Evolutionary conservation across 2,797 vertebrate genomes (phyloP), one percentile per base, ranked within the genome.

Genomic region (Peromyscus eremicus): DNA sequence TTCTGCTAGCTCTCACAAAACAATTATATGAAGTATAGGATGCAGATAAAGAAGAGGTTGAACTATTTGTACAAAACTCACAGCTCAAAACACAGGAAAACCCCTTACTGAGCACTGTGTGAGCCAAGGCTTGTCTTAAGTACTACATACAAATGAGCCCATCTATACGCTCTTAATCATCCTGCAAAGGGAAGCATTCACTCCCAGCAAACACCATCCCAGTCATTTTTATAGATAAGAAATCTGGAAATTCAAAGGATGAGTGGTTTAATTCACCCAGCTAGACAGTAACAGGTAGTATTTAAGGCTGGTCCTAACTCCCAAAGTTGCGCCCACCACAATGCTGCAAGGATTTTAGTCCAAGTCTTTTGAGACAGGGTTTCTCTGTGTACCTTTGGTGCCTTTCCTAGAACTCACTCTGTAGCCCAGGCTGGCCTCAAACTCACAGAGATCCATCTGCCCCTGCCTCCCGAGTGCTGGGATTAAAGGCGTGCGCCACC

Each of bases 111-210:
- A 60, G 37, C 55, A 25, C 29, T 89, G 4, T 52, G 7, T 37
- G n/a, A 73, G n/a, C 32, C 68, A 29, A 85, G 40, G 27, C 75
- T 60, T 43, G 4, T 52, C 68, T 37, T 93, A 91, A 95, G 52
- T 32, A 16, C 37, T 52, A 2, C 12, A 19, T 34, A 46, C 76
- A 84, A 91, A 85, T 62, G 76, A 52, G 85, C 29, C 43, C 52
- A 68, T 94, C 82, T 77, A 60, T 89, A 91, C 7, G 77, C 84
- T 92, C 91, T 75, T 95, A 77, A 80, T 16, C 32, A 82, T 23
- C 27, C 34, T 27, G 52, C 12, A 52, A 14, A 62, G 40, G 46
- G n/a, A 81, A 91, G 16, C 37, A 4, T 71, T 83, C n/a, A 37
- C 23, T 71, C 46, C 34, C 43, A 64, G n/a, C 2, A 92, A 92